Evolutionary conservation across 2,888 invertebrate genomes (phyloP).

Genomic region (Diarsia rubi): DNA sequence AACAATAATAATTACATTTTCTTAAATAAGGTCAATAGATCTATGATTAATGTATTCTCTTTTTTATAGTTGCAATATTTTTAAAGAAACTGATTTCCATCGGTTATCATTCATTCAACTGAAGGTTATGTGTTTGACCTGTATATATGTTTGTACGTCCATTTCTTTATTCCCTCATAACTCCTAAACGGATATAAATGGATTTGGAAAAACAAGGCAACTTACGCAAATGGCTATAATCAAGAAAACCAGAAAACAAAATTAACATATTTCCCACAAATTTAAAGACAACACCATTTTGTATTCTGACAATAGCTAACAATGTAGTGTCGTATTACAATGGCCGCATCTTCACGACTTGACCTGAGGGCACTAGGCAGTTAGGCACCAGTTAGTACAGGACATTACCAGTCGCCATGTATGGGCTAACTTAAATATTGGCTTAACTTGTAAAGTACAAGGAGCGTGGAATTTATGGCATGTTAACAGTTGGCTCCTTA

Average conservation of each 20-base stretch:
- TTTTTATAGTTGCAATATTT: no score
- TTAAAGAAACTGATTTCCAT: no score
- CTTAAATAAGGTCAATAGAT: no score
- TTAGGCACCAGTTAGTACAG: slow-evolving; percentile 3
- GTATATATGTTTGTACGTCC: no score
- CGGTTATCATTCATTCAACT: no score
- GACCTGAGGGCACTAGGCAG: slow-evolving; percentile 50
- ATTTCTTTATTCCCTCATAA: no score
- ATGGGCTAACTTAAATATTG: slow-evolving; percentile 20
- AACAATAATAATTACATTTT: no score
- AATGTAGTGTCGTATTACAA: slow-evolving; percentile 54
- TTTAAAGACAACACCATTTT: slow-evolving; percentile 41
- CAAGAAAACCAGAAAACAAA: no score
- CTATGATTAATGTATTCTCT: no score
- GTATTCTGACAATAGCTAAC: slow-evolving; percentile 50
- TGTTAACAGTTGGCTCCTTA: neutral
- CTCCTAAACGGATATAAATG: no score
- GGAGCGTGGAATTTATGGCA: neutral
- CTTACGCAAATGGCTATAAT: neutral
- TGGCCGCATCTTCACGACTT: slow-evolving; percentile 63
- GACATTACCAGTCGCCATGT: slow-evolving; percentile 44
- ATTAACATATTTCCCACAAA: slow-evolving; percentile 23
- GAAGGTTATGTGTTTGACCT: no score
- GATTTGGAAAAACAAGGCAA: no score
- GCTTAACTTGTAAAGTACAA: slow-evolving; percentile 12